Evolutionary conservation across 1,140 invertebrate species (phyloP).

Genomic region (Hylaeus volcanicus): DNA sequence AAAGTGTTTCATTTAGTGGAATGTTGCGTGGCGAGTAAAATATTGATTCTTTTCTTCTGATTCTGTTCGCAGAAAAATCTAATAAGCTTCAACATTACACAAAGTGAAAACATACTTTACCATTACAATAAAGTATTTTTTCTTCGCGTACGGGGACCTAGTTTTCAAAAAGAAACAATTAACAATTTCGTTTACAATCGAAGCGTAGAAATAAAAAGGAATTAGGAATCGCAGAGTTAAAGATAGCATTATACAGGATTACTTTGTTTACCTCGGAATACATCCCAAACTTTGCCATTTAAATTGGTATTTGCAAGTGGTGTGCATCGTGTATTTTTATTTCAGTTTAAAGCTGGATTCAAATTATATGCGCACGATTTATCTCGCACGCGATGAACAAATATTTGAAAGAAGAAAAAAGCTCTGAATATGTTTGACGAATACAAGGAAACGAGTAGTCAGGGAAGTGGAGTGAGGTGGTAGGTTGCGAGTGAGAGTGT

Average conservation of each 20-base stretch:
- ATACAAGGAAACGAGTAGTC: conserved; percentile 25
- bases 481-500: conserved; percentile 5
- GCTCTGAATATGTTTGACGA: not conserved
- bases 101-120: not conserved
- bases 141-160: not conserved
- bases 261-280: not conserved
- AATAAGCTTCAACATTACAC: too few relatives aligned
- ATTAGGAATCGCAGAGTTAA: too few relatives aligned
- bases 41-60: conserved; percentile 9
- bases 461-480: not conserved
- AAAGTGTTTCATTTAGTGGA: conserved; percentile 30
- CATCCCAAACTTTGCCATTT: not conserved
- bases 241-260: too few relatives aligned
- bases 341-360: not conserved
- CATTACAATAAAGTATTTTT: not conserved
- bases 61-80: not conserved
- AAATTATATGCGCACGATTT: not conserved
- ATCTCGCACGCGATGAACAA: not conserved
- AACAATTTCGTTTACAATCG: not conserved
- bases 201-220: too few relatives aligned
- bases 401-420: conserved; percentile 40
- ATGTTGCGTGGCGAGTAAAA: conserved; percentile 24
- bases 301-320: not conserved
- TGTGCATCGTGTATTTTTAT: not conserved
- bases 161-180: not conserved